Conservation (phyloP, 2,888 invertebrate species). For the Cryptus viduatorius region DNA sequence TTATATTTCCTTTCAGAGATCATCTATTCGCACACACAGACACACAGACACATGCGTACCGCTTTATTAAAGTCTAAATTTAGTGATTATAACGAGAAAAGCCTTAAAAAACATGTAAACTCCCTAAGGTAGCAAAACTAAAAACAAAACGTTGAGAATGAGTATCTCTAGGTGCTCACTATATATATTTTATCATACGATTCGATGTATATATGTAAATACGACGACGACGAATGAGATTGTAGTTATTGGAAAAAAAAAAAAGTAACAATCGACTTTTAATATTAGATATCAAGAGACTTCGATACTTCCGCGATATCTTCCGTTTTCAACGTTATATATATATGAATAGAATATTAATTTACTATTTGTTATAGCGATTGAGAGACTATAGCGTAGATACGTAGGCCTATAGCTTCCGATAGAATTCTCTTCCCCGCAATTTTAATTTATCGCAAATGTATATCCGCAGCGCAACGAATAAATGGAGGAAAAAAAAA, state of each 20-base stretch:
- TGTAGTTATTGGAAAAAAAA: constrained; percentile 8
- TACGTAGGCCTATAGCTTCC: constrained; percentile 48
- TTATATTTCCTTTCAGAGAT: too few relatives aligned
- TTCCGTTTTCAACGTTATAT: constrained; percentile 47
- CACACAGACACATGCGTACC: constrained; percentile 31
- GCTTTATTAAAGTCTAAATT: constrained; percentile 28
- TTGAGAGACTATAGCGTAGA: constrained; percentile 17
- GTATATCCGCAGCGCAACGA: constrained; percentile 52
- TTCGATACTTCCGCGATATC: constrained; percentile 58
- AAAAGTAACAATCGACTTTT: background rate
- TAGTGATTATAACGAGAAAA: constrained; percentile 47
- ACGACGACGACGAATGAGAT: constrained; percentile 44
- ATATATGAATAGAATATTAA: constrained; percentile 20
- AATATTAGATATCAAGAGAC: constrained; percentile 44
- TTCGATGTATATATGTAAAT: constrained; percentile 80
- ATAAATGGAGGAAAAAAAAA: constrained; percentile 22
- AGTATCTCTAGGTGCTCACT: constrained; percentile 75
- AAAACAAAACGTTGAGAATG: constrained; percentile 62
- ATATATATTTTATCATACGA: constrained; percentile 82
- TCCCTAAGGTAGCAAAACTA: constrained; percentile 53
- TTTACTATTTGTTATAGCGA: background rate
- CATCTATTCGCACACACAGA: too few relatives aligned
- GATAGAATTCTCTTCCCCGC: constrained; percentile 1
- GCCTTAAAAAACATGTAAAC: constrained; percentile 68
- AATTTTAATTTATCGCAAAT: constrained; percentile 11